Base-by-base conservation (phyloP, 2,797 vertebrate genomes). In the Pantherophis alleghaniensis region DNA sequence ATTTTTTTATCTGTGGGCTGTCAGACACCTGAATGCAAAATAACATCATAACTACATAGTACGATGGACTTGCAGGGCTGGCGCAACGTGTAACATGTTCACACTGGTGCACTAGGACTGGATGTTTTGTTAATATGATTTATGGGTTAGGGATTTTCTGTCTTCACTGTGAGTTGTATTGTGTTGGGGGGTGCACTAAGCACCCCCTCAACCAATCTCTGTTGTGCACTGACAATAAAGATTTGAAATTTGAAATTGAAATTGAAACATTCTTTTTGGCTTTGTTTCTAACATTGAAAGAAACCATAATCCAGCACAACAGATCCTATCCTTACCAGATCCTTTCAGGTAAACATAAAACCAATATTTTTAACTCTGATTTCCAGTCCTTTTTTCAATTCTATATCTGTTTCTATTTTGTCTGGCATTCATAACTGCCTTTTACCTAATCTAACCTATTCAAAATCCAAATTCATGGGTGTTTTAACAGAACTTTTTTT, bases 401-500 rank as follows among this genome's bases (percentile, higher is more conserved):
- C 59, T 74, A 26, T 37, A 93, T 32, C 55, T 88, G 60, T 61
- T 94, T 87, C 90, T 93, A n/a, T 66, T 74, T 74, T 74, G 66
- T 18, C n/a, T 32, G 14, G 66, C n/a, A 69, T 37, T 32, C n/a
- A 37, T 32, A 32, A 7, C n/a, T 69, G n/a, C 5, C 79, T 91
- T 94, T 90, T 7, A 83, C 7, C 16, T 26, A 88, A 22, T 2
- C 47, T 51, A 47, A 22, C 83, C 42, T 26, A 28, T 3, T 18
- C 59, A 66, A 26, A 66, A 7, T 11, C 90, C 14, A 89, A n/a
- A 93, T 16, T n/a, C 47, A 20, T 2, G 79, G 7, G 10, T 61
- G 89, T 86, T 94, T 95, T 94, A 95, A 37, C 37, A 95, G 26
- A 28, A 93, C 87, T 60, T 87, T 0, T 6, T 95, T 4, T 5